Evolutionary conservation across 2,113 vertebrate species (phyloP).

Genomic region (Melanerpes aurifrons): DNA sequence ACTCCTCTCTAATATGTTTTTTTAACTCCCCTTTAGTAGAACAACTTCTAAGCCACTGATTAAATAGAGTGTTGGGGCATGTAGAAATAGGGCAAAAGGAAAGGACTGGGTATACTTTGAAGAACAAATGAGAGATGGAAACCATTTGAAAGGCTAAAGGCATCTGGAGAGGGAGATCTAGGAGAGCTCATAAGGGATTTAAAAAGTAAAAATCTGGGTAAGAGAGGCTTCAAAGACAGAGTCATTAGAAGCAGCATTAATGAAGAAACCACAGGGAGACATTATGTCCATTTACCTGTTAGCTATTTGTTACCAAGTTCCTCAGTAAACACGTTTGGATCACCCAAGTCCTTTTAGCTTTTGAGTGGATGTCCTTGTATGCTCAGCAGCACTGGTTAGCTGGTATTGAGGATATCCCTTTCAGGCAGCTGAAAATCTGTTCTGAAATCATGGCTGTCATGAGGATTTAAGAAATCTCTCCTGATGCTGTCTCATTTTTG

Average conservation of each 20-base stretch:
- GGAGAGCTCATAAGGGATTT: neutral
- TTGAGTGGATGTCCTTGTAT: neutral
- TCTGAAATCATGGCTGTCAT: neutral
- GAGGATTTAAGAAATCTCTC: neutral
- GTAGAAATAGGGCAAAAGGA: neutral
- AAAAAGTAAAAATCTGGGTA: neutral
- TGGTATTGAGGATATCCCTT: neutral
- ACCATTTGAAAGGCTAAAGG: neutral
- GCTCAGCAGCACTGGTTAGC: neutral
- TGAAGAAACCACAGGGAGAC: neutral
- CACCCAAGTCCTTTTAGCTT: neutral
- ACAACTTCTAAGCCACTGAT: neutral
- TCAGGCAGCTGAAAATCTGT: neutral
- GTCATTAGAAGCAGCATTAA: neutral
- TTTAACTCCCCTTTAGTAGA: neutral
- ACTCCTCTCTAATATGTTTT: neutral
- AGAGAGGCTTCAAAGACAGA: neutral
- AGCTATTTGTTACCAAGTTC: neutral
- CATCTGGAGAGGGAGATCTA: neutral
- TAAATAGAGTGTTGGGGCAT: neutral
- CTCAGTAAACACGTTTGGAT: neutral
- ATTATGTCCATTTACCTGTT: neutral
- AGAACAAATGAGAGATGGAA: neutral
- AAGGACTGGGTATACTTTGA: neutral
- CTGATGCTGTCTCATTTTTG: neutral